Base-by-base conservation (phyloP, 2,888 invertebrate species). In the Plebejus argus region DNA sequence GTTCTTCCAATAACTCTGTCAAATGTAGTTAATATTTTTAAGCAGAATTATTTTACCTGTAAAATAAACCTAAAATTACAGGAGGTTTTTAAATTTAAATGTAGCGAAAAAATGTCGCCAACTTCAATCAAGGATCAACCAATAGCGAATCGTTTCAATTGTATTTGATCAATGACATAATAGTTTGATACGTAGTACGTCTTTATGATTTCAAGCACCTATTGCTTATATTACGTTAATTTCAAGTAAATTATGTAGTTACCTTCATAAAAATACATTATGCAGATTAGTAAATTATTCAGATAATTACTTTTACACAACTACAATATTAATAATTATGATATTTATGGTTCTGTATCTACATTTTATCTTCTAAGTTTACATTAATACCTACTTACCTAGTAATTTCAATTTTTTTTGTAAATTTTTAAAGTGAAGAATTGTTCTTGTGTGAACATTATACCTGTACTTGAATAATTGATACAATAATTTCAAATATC, bases 1-100 rank as follows among this genome's bases (percentile, higher is more conserved):
- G 74, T 74, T 28, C 53, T 74, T 74, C 74, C 74, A 23, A 74
- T 74, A 12, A 28, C 49, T 28, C 74, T 28, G 74, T 72, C n/a
- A 49, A 28, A 28, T 23, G 18, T 23, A 53, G 23, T 20, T 18
- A 8, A 49, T 53, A 72, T 53, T 53, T 18, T 71, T 71, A 10
- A 15, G 5, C 1, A 4, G 20, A 49, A 12, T 28, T 66, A 66
- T 12, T 33, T 66, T 18, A 23, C 6, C n/a, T n/a, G n/a, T n/a
- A n/a, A n/a, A n/a, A n/a, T n/a, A n/a, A n/a, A n/a, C n/a, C n/a
- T n/a, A n/a, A n/a, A n/a, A n/a, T n/a, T n/a, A n/a, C n/a, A n/a
- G n/a, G n/a, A 12, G 6, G 15, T 28, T 66, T 28, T 18, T 15
- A 28, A 12, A 28, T 66, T 66, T 12, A 28, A 66, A 66, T 12